Conservation (phyloP, 2,888 invertebrate species). For the Acrobasis suavella region DNA sequence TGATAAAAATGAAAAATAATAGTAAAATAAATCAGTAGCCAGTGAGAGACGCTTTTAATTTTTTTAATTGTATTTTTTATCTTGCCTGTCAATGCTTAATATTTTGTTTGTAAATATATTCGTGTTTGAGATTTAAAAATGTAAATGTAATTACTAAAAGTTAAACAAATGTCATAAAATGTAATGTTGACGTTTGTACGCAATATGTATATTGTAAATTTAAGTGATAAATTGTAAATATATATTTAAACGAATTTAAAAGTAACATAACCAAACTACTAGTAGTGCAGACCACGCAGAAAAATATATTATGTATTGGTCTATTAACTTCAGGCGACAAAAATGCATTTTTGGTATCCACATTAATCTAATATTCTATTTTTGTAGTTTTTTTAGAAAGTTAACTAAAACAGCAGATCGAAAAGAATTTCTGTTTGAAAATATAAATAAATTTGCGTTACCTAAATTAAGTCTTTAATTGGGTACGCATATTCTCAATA, state of each 20-base stretch:
- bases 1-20: background rate
- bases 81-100: slow-evolving; percentile 13
- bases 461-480: no score
- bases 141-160: slow-evolving; percentile 36
- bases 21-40: background rate
- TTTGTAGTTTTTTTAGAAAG: no score
- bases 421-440: no score
- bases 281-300: slow-evolving; percentile 55
- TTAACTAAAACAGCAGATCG: no score
- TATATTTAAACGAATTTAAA: slow-evolving; percentile 80
- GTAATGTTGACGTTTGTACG: slow-evolving; percentile 40
- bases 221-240: slow-evolving; percentile 68
- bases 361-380: no score
- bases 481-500: no score
- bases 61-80: slow-evolving; percentile 2
- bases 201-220: slow-evolving; percentile 64
- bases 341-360: slow-evolving; percentile 22
- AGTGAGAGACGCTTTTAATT: slow-evolving; percentile 7
- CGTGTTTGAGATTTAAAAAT: slow-evolving; percentile 33
- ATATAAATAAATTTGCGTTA: no score
- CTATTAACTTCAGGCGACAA: slow-evolving; percentile 38
- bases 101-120: slow-evolving; percentile 24
- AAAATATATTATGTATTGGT: slow-evolving; percentile 29
- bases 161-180: slow-evolving; percentile 32
- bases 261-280: slow-evolving; percentile 61